Base-by-base conservation (phyloP, 2,797 vertebrate species). In the Tenualosa ilisha region DNA sequence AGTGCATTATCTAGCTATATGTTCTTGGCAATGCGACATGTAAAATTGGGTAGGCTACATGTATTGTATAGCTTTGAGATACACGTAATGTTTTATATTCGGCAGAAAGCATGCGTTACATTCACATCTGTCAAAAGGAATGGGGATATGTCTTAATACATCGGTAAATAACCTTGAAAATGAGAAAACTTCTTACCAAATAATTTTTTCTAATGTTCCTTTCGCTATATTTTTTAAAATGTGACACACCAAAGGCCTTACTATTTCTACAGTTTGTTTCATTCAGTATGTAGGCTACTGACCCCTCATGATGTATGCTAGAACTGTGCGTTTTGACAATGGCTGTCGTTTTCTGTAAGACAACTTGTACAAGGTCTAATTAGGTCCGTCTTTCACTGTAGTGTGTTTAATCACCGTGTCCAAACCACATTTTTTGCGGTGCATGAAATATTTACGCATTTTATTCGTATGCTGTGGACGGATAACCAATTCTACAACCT, bases 1-100 rank as follows among this genome's bases (percentile, higher is more conserved):
- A 43, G 72, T 46, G 72, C 26, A 40, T 40, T 79, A 72, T 72
- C 13, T 72, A 68, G 63, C 37, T n/a, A 43, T 26, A 79, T 40
- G 72, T 37, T 40, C 40, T 43, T 79, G 72, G 37, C 72, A 79
- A 79, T 79, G 72, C 72, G 72, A 79, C 72, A 79, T 79, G 72
- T 79, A 79, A 46, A 43, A 43, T 79, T 20, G 72, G 72, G 2
- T 20, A 46, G 68, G 37, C 15, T 79, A 43, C 40, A 46, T 79
- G 40, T 46, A 79, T 22, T 22, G 37, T 43, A 46, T 79, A 46
- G 40, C 3, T 22, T 46, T 9, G 20, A 79, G 40, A 46, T 79
- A 43, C 20, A 79, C 37, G 72, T 43, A 79, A 79, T 43, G 6
- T 79, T 79, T 43, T 79, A 79, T 24, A 59, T n/a, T 75, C 40